Base-by-base conservation (phyloP, 2,888 invertebrate genomes). In the Tineola bisselliella region DNA sequence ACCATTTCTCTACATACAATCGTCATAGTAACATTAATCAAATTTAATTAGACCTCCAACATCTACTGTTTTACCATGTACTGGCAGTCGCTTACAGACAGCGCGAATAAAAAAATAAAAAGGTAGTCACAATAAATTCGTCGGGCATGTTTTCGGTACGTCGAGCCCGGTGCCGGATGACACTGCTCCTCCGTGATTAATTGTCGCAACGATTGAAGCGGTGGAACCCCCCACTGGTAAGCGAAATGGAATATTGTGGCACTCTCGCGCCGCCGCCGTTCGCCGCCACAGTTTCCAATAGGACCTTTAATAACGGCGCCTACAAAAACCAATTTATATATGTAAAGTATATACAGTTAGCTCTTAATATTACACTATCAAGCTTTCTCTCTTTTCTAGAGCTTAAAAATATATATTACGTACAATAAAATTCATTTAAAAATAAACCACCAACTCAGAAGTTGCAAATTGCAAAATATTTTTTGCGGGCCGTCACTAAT, bases 151-250 rank as follows among this genome's bases (percentile, higher is more conserved):
- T 77, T 75, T 77, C 72, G 75, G 58, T 58, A 33, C 58, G 58
- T 31, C 58, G 33, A 33, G 58, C 58, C 74, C 76, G 76, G 67
- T 71, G 75, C 76, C 72, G 77, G 81, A 87, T 87, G 87, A 87
- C 87, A 87, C 73, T 77, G 86, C 87, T 79, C 69, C 80, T 82
- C 81, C 77, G 73, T 87, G 87, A 87, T 87, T 86, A 84, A 87
- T 87, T 77, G 84, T 84, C 75, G 77, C 77, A 72, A 73, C 82
- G 81, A 84, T 84, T 84, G 84, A 81, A 80, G 77, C 73, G 73
- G 74, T 70, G 75, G 76, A 76, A 73, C 87, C 76, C 83, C 87
- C 87, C 84, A 86, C 87, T 81, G 87, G 73, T 75, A 80, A 64
- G 75, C 78, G 81, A 80, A 87, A 87, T 87, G 83, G 84, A 84